phyloP scores from a whole-genome alignment of 1,140 invertebrate genomes.

The Bathynomus jamesi region DNA sequence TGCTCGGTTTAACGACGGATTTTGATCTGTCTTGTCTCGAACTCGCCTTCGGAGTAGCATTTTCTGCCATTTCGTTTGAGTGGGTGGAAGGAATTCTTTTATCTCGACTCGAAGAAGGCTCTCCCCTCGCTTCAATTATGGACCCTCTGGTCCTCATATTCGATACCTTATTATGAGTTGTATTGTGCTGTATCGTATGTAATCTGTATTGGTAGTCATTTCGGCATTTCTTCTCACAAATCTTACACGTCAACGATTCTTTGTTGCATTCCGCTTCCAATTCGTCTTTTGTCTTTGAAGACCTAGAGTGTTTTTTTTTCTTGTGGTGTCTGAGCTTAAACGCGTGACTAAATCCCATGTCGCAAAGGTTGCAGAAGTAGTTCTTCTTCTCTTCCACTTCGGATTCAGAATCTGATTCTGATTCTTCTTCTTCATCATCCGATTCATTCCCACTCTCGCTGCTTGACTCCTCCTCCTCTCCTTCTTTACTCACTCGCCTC shows the following conservation, averaged over 20 bases:
- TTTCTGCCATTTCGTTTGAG: too few relatives aligned
- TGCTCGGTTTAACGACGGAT: neutral
- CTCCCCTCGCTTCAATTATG: neutral
- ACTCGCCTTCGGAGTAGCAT: too few relatives aligned
- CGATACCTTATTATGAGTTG: too few relatives aligned
- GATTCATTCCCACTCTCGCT: conserved; percentile 12
- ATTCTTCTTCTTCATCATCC: conserved; percentile 3
- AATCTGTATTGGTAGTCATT: conserved; percentile 27
- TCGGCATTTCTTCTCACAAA: conserved; percentile 27
- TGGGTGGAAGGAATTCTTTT: neutral
- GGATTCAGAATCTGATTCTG: conserved; percentile 15
- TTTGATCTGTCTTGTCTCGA: neutral
- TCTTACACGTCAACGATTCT: conserved; percentile 20
- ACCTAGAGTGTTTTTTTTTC: conserved; percentile 5
- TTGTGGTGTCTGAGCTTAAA: conserved; percentile 30
- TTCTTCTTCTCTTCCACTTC: conserved; percentile 23
- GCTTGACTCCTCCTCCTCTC: conserved; percentile 11
- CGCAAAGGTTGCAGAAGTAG: conserved; percentile 27
- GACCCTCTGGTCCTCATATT: neutral
- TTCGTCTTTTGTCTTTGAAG: conserved; percentile 11
- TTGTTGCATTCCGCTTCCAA: conserved; percentile 13
- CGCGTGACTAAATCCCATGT: conserved; percentile 24
- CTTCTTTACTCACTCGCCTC: too few relatives aligned
- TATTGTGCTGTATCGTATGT: conserved; percentile 11
- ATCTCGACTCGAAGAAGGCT: neutral